phyloP scores from a whole-genome alignment of 2,888 invertebrate species.

The Blastobasis lacticolella region DNA sequence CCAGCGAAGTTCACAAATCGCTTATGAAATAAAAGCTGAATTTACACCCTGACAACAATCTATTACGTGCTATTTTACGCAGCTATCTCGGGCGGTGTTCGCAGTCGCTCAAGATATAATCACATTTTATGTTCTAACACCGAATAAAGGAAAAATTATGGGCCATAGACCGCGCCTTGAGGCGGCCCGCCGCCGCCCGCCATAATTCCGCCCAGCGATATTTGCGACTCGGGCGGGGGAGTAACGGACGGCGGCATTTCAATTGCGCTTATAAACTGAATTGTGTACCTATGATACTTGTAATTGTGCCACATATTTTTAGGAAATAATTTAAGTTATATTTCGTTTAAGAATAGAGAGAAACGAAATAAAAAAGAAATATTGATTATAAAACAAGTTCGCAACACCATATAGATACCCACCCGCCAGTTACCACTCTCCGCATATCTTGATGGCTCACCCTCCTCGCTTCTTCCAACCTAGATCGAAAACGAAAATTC shows the following conservation, averaged over 20 bases:
- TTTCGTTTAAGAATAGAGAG: neutral
- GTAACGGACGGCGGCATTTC: conserved; percentile 38
- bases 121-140: conserved; percentile 70
- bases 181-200: conserved; percentile 53
- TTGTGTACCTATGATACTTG: conserved; percentile 7
- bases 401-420: conserved; percentile 43
- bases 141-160: conserved; percentile 71
- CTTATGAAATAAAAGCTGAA: conserved; percentile 47
- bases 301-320: no score
- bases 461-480: conserved; percentile 64
- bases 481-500: conserved; percentile 73
- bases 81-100: conserved; percentile 49
- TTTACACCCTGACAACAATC: conserved; percentile 59
- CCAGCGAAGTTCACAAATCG: conserved; percentile 31
- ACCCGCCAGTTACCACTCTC: conserved; percentile 69
- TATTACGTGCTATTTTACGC: conserved; percentile 55
- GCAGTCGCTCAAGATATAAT: conserved; percentile 66
- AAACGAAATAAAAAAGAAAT: neutral
- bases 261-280: conserved; percentile 34
- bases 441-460: conserved; percentile 49
- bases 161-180: conserved; percentile 51
- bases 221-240: conserved; percentile 55
- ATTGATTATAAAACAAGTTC: neutral
- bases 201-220: conserved; percentile 64
- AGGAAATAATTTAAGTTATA: no score